phyloP scores from a whole-genome alignment of 2,888 invertebrate genomes.

The Drosophila rubida region DNA sequence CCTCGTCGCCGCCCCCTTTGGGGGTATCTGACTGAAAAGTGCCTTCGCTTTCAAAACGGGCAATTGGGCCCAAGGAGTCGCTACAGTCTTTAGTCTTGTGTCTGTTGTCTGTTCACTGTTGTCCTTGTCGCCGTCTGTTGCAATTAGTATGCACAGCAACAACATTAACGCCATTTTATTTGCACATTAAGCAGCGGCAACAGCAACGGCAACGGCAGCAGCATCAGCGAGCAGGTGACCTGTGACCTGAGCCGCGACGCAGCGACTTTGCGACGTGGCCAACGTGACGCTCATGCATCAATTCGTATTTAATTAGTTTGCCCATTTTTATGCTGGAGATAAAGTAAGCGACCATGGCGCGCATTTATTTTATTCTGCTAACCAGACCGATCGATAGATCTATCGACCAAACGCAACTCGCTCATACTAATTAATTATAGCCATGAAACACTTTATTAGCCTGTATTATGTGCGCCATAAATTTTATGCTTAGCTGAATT shows the following conservation, averaged over 20 bases:
- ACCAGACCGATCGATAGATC: slow-evolving; percentile 13
- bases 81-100: neutral
- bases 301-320: slow-evolving; percentile 64
- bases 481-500: neutral
- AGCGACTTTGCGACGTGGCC: neutral
- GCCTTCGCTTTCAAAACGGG: slow-evolving; percentile 27
- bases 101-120: neutral
- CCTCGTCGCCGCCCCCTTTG: slow-evolving; percentile 1
- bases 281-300: slow-evolving; percentile 68
- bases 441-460: neutral
- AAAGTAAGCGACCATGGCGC: neutral
- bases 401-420: slow-evolving; percentile 2
- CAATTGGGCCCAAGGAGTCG: slow-evolving; percentile 43
- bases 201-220: too few relatives aligned
- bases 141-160: slow-evolving; percentile 73
- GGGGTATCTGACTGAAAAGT: slow-evolving; percentile 26
- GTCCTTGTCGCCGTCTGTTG: slow-evolving; percentile 56
- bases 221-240: slow-evolving; percentile 44
- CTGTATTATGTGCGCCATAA: neutral
- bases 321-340: slow-evolving; percentile 50
- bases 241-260: slow-evolving; percentile 43
- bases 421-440: slow-evolving; percentile 11
- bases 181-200: slow-evolving; percentile 58
- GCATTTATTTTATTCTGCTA: slow-evolving; percentile 17
- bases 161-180: slow-evolving; percentile 69